These are phyloP conservation scores for Pristionchus japonicus DNA, from an alignment of 2,888 invertebrate genomes.

Conservation along the genomic window DNA sequence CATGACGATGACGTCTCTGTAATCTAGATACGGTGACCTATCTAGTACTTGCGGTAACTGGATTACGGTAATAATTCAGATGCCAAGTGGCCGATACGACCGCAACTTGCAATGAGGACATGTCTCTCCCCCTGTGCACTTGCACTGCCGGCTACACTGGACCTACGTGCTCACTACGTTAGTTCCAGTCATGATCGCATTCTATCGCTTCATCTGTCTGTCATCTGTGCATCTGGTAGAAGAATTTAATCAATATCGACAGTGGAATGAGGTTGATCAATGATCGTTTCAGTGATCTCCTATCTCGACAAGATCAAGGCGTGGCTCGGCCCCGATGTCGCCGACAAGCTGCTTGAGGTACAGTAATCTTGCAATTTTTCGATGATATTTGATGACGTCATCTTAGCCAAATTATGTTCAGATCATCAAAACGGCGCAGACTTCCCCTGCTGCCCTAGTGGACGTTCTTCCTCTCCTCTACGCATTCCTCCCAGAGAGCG, in stretches of 20 bases:
- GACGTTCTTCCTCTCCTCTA: not conserved
- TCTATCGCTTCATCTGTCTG: no score
- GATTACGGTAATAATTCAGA: not conserved
- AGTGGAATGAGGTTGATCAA: no score
- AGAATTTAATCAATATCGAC: no score
- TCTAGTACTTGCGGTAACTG: not conserved
- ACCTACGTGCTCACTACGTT: not conserved
- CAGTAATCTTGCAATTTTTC: no score
- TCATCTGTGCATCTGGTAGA: no score
- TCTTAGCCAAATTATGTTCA: not conserved
- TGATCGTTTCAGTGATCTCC: not conserved
- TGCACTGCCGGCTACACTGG: constrained; percentile 12
- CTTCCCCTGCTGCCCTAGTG: constrained; percentile 2
- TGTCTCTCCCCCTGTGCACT: not conserved
- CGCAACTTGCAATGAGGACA: constrained; percentile 20
- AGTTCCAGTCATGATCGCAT: no score
- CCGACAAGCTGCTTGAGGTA: not conserved
- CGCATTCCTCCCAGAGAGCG: not conserved
- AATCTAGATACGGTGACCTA: no score
- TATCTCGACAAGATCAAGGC: not conserved
- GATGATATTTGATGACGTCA: not conserved
- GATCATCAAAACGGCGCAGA: constrained; percentile 8
- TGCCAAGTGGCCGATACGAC: not conserved
- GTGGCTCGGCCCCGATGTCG: not conserved
- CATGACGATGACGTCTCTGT: no score